These are phyloP conservation scores for Nycticryphes semicollaris DNA, from an alignment of 2,113 vertebrate genomes.

Conservation along the genomic window DNA sequence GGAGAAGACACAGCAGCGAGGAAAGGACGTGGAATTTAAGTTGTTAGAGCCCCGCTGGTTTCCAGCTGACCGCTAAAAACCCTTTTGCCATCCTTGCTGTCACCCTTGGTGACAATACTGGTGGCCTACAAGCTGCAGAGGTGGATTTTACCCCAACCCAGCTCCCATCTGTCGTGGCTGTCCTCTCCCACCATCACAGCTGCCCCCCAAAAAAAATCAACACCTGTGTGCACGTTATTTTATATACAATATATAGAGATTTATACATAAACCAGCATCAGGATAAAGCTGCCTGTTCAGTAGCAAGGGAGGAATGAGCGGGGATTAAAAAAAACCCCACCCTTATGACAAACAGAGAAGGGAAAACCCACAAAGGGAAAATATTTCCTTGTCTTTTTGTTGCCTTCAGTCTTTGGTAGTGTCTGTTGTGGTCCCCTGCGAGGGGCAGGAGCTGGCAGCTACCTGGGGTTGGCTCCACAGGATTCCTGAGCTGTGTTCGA, in stretches of 20 bases:
- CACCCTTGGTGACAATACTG: background rate
- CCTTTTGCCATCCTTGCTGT: background rate
- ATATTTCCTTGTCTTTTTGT: accelerated
- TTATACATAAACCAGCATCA: background rate
- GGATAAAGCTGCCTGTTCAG: background rate
- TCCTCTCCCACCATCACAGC: accelerated
- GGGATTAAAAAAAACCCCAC: background rate
- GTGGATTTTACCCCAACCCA: background rate
- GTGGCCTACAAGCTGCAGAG: background rate
- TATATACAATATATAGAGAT: background rate
- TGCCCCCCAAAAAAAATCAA: background rate
- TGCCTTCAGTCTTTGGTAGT: background rate
- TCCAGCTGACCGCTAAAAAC: background rate
- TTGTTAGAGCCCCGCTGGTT: background rate
- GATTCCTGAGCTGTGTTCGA: background rate
- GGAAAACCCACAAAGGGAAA: background rate
- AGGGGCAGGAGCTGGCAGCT: accelerated
- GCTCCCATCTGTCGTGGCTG: background rate
- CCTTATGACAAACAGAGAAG: background rate
- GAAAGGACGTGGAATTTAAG: background rate
- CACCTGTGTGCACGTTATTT: background rate
- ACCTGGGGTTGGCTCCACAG: accelerated
- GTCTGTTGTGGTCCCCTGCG: background rate
- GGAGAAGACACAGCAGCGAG: background rate
- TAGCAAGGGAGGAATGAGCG: background rate